phyloP scores from a whole-genome alignment of 2,113 vertebrate genomes.

The Gambusia holbrooki region DNA sequence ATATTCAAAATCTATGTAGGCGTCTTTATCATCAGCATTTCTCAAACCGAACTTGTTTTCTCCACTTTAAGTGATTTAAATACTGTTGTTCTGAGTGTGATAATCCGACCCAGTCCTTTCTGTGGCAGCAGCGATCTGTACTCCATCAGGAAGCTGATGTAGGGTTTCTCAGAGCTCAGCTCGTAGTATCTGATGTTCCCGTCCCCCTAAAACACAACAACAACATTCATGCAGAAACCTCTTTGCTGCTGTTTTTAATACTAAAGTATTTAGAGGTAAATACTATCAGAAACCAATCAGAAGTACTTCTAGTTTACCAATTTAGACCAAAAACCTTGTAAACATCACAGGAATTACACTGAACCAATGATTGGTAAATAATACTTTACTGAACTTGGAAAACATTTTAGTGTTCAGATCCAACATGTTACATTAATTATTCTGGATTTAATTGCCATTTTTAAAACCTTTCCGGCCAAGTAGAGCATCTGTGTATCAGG shows the following conservation, averaged over 20 bases:
- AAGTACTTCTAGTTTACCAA: not conserved
- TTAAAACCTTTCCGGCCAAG: slow-evolving; percentile 89
- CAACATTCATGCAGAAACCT: not conserved
- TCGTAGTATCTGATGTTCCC: slow-evolving; percentile 94
- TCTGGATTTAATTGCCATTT: not conserved
- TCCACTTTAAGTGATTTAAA: not conserved
- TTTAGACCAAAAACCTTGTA: not conserved
- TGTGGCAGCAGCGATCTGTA: slow-evolving; percentile 88
- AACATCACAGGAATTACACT: not conserved
- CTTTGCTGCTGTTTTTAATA: too few relatives aligned
- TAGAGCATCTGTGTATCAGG: slow-evolving; percentile 91
- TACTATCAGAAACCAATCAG: not conserved
- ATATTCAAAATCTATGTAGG: too few relatives aligned
- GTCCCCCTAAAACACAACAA: slow-evolving; percentile 83
- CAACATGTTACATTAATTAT: not conserved
- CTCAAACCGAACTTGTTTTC: too few relatives aligned
- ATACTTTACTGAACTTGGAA: not conserved
- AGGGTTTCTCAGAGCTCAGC: slow-evolving; percentile 86
- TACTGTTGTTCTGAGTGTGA: not conserved
- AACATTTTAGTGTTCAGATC: not conserved
- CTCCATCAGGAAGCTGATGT: slow-evolving; percentile 88
- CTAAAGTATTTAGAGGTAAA: not conserved
- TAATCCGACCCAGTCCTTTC: slow-evolving; percentile 89
- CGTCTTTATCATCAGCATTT: too few relatives aligned
- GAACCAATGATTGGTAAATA: not conserved